Evolutionary conservation across 1,140 invertebrate genomes (phyloP), one percentile per base, ranked within the genome.

Genomic region (Subanguina moxae): DNA sequence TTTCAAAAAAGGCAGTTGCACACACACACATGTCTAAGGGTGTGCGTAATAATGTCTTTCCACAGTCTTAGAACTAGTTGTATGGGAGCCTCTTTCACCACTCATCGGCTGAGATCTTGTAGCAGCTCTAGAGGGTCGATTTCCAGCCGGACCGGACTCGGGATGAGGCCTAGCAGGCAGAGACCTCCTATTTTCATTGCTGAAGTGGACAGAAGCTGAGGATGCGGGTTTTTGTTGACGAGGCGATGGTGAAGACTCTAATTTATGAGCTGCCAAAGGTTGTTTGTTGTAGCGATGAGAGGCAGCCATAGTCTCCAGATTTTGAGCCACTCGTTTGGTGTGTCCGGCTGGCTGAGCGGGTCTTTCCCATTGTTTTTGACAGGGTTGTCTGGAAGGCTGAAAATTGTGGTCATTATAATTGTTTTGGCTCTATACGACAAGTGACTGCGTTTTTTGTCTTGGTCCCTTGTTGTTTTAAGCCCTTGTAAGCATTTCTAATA

Each of bases 321-420:
- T 65, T 56, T 76, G 45, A 7, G 74, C 58, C 48, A 76, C 52
- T 28, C 74, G 73, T 28, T 64, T 67, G 15, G 75, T 77, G 62
- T 76, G 65, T 1, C 73, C 67, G 17, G 64, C 25, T 7, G 64
- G 76, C 11, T 38, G 32, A 38, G 11, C 32, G 11, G 3, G 32
- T 38, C 32, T 38, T 52, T 52, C 48, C 8, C 48, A 3, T 19
- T 3, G 3, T 52, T 15, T 52, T 52, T 52, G 48, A 52, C 48
- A 5, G 32, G 3, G 3, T 38, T 3, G 3, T 38, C 32, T 38
- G 32, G 3, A 11, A 3, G 32, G 32, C 32, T 38, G 11, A 38
- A n/a, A n/a, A n/a, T n/a, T n/a, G n/a, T n/a, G n/a, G n/a, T n/a
- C n/a, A n/a, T n/a, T n/a, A n/a, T n/a, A n/a, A n/a, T n/a, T n/a